Evolutionary conservation across 2,888 invertebrate genomes (phyloP).

Genomic region (Pasiphila rectangulata): DNA sequence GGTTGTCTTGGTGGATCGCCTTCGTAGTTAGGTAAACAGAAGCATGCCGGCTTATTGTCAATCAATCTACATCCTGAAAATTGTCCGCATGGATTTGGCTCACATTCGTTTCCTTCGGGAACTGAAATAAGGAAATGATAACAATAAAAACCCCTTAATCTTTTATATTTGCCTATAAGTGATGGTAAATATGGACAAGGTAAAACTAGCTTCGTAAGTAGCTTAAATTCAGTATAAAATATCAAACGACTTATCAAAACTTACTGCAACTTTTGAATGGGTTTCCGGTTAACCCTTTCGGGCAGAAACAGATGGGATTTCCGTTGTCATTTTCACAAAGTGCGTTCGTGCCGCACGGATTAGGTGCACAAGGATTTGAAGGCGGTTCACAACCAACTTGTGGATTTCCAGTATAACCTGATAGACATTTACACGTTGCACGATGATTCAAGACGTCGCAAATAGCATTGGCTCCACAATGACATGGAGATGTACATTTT

Average conservation of each 20-base stretch:
- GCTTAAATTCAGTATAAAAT: too few relatives aligned
- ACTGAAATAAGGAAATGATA: conserved; percentile 77
- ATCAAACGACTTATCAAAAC: conserved; percentile 60
- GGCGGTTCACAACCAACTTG: conserved; percentile 85
- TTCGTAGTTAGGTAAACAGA: conserved; percentile 93
- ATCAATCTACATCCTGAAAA: conserved; percentile 91
- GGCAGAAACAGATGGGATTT: conserved; percentile 93
- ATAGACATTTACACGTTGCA: conserved; percentile 89
- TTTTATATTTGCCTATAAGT: too few relatives aligned
- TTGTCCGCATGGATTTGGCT: conserved; percentile 90
- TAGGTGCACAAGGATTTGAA: conserved; percentile 89
- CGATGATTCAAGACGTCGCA: conserved; percentile 91
- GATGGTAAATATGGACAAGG: too few relatives aligned
- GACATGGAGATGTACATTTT: conserved; percentile 88
- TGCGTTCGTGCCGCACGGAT: conserved; percentile 93
- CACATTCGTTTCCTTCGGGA: conserved; percentile 92
- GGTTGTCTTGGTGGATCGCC: conserved; percentile 88
- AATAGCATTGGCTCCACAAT: conserved; percentile 89
- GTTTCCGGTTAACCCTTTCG: conserved; percentile 93
- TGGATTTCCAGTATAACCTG: conserved; percentile 91
- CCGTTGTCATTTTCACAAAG: conserved; percentile 91
- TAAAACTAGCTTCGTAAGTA: too few relatives aligned
- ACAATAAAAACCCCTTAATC: too few relatives aligned
- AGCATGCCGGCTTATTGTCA: conserved; percentile 88
- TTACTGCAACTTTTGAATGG: conserved; percentile 94